Percentiles rank a stretch among this genome's conserved stretches.
These are phyloP conservation scores for Erythrolamprus reginae DNA, from an alignment of 2,113 vertebrate species.

Conservation along the genomic window DNA sequence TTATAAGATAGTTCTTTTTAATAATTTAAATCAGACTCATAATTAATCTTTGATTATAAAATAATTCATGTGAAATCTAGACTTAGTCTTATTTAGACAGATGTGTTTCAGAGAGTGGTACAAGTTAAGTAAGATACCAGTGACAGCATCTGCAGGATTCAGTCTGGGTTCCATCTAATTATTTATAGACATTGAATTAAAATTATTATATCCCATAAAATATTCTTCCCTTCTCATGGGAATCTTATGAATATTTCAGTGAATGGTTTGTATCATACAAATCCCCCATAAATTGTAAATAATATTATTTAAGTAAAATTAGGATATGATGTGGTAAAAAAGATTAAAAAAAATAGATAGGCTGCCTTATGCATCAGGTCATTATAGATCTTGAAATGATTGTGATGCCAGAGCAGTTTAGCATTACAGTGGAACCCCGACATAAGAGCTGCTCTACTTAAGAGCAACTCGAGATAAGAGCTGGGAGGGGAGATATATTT, in stretches of 20 bases:
- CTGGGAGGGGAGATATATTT: no score
- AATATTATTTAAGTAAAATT: background rate
- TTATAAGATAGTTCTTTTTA: constrained; percentile 59
- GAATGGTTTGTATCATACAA: background rate
- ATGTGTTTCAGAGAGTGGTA: background rate
- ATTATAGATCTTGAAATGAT: background rate
- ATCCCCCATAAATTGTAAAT: background rate
- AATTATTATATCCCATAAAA: background rate
- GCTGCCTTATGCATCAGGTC: background rate
- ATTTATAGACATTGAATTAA: background rate
- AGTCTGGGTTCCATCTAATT: background rate
- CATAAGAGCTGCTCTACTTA: no score
- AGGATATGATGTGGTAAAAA: background rate
- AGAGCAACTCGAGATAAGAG: no score
- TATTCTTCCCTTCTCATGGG: background rate
- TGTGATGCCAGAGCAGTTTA: background rate
- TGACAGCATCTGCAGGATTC: background rate
- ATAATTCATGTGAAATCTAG: background rate
- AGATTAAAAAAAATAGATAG: background rate
- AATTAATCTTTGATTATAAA: constrained; percentile 6
- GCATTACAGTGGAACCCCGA: no score
- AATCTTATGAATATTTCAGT: background rate
- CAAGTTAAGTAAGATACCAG: background rate
- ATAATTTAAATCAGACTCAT: constrained; percentile 8
- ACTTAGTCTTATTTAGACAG: background rate